These are phyloP conservation scores for Hypothenemus hampei DNA, from an alignment of 1,140 invertebrate species.

Conservation along the genomic window DNA sequence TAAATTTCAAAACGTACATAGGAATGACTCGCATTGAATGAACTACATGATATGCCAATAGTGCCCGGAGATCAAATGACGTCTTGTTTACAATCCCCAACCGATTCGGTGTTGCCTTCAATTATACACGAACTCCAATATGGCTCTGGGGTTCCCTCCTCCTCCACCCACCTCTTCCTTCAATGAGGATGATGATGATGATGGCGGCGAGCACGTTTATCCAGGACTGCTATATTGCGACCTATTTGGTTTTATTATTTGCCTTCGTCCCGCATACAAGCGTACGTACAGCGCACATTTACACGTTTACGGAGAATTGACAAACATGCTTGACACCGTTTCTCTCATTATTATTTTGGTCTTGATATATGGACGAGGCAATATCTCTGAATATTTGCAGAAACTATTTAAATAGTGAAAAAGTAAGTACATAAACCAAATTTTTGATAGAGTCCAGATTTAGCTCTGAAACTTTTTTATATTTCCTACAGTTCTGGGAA, in stretches of 20 bases:
- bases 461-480: neutral
- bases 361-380: constrained; percentile 13
- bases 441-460: constrained; percentile 9
- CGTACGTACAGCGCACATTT: constrained; percentile 2
- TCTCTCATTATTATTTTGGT: constrained; percentile 28
- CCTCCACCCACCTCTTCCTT: too few relatives aligned
- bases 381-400: neutral
- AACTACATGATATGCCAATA: too few relatives aligned
- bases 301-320: constrained; percentile 24
- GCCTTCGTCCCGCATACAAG: constrained; percentile 25
- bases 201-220: constrained; percentile 22
- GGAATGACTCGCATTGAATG: too few relatives aligned
- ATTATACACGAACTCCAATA: constrained; percentile 24
- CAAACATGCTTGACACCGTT: constrained; percentile 29
- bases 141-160: constrained; percentile 9
- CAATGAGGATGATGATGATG: too few relatives aligned
- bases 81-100: constrained; percentile 17
- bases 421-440: constrained; percentile 13
- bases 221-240: constrained; percentile 23
- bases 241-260: constrained; percentile 30
- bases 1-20: too few relatives aligned
- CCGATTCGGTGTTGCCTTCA: constrained; percentile 22
- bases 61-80: constrained; percentile 17
- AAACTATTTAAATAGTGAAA: neutral
- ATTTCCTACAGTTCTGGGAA: neutral